These are phyloP conservation scores for Calyptommatus sinebrachiatus DNA, from an alignment of 2,113 vertebrate genomes.

Conservation along the genomic window DNA sequence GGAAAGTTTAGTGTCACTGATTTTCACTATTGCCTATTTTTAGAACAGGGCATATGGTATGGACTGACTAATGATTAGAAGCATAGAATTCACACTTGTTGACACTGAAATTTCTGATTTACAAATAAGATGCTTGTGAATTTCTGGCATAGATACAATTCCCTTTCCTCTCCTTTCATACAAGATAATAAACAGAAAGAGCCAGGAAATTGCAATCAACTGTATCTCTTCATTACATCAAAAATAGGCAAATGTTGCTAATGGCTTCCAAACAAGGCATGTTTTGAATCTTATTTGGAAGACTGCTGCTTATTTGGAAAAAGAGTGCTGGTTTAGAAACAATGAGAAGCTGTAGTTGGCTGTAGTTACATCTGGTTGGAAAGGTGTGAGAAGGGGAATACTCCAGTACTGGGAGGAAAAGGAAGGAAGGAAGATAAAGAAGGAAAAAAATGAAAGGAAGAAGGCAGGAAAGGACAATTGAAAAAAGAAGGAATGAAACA, in stretches of 20 bases:
- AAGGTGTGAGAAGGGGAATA: no score
- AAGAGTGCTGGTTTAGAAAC: background rate
- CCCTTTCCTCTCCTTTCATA: background rate
- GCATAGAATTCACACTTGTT: background rate
- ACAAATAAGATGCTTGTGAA: background rate
- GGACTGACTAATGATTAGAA: background rate
- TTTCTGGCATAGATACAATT: background rate
- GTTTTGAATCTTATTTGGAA: background rate
- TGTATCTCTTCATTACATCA: background rate
- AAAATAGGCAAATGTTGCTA: background rate
- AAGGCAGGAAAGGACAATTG: no score
- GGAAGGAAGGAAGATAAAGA: no score
- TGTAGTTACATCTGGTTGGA: background rate
- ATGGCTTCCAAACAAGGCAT: background rate
- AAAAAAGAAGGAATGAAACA: no score
- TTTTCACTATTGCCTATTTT: background rate
- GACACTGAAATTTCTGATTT: background rate
- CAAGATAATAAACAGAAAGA: background rate
- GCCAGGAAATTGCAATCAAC: background rate
- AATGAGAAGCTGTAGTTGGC: background rate
- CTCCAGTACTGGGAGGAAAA: no score
- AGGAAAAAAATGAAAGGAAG: no score
- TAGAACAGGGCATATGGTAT: background rate
- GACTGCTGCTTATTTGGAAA: no score
- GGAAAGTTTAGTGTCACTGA: no score